Evolutionary conservation across 2,888 invertebrate genomes (phyloP).

Genomic region (Drosophila planitibia): DNA sequence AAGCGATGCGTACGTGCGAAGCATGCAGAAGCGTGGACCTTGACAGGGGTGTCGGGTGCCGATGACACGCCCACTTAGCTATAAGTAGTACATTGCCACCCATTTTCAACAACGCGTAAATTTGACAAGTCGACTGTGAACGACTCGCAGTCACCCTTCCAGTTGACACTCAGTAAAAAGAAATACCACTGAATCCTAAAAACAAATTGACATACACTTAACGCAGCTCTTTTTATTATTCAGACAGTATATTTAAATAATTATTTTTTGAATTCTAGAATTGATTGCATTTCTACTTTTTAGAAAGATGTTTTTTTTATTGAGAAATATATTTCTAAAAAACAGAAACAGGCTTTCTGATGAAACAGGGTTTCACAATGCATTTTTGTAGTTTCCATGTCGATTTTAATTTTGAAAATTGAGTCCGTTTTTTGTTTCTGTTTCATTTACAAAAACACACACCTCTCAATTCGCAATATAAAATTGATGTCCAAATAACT

Average conservation of each 20-base stretch:
- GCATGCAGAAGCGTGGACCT: conserved; percentile 47
- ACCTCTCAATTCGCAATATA: too few species aligned
- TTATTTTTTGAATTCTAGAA: not conserved
- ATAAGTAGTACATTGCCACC: conserved; percentile 52
- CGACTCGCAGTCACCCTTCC: not conserved
- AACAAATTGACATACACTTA: not conserved
- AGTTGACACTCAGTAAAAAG: not conserved
- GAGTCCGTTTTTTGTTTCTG: too few species aligned
- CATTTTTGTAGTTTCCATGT: too few species aligned
- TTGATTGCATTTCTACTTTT: not conserved
- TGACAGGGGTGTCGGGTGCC: conserved; percentile 1
- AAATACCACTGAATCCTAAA: accelerated
- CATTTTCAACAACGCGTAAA: conserved; percentile 36
- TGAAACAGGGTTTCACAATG: not conserved
- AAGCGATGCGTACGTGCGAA: conserved; percentile 57
- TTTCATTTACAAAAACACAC: too few species aligned
- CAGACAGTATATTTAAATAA: not conserved
- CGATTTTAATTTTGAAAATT: too few species aligned
- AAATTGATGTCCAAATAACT: not conserved
- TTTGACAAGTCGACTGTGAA: not conserved
- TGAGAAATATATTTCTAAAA: not conserved
- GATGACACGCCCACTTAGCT: conserved; percentile 62
- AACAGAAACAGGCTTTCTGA: not conserved
- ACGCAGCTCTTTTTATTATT: not conserved
- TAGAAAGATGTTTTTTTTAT: not conserved